Percentiles rank a stretch among this genome's conserved stretches.
Evolutionary conservation across 2,888 invertebrate species (phyloP).

Genomic region (Cantharis rustica): DNA sequence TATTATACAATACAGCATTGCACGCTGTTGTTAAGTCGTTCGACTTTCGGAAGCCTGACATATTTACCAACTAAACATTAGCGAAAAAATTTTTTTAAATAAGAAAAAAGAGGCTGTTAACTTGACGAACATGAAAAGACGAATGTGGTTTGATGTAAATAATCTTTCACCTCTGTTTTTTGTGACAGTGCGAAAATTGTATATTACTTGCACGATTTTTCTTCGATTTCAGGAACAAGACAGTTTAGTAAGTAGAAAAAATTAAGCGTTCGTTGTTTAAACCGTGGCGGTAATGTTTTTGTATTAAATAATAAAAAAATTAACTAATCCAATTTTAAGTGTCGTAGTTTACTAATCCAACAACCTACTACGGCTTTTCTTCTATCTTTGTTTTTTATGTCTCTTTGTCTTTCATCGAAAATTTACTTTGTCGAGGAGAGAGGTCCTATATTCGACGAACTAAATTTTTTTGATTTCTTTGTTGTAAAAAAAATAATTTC

Average conservation of each 20-base stretch:
- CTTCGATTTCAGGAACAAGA: slow-evolving; percentile 66
- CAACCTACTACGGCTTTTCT: background rate
- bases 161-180: background rate
- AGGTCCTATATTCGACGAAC: background rate
- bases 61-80: no score
- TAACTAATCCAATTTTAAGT: background rate
- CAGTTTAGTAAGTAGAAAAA: slow-evolving; percentile 66
- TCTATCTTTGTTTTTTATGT: background rate
- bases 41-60: no score
- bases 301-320: slow-evolving; percentile 1
- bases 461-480: background rate
- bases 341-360: slow-evolving; percentile 1
- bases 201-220: slow-evolving; percentile 48
- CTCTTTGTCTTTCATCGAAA: background rate
- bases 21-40: no score
- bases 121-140: background rate
- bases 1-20: no score
- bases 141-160: background rate
- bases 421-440: background rate
- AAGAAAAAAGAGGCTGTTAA: background rate
- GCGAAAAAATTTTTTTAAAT: background rate
- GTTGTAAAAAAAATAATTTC: background rate
- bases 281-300: slow-evolving; percentile 22
- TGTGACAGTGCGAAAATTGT: slow-evolving; percentile 4
- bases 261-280: slow-evolving; percentile 12